phyloP scores from a whole-genome alignment of 2,113 vertebrate species.

The Macaca mulatta region DNA sequence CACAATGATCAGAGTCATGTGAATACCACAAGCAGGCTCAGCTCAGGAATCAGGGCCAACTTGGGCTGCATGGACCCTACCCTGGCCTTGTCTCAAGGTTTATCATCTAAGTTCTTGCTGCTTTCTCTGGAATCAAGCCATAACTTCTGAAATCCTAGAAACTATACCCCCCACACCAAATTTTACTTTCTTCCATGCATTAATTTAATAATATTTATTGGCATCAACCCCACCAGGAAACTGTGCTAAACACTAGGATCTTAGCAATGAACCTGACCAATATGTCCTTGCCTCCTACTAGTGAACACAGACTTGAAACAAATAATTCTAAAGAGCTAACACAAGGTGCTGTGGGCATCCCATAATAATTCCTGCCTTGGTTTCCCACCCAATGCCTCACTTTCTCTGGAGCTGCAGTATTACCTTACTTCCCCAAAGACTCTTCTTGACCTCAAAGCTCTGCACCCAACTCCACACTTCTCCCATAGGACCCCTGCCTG shows the following conservation, averaged over 20 bases:
- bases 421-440: not conserved
- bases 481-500: not conserved
- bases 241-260: not conserved
- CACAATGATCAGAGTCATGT: not conserved
- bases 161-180: not conserved
- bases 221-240: not conserved
- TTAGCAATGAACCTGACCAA: not conserved
- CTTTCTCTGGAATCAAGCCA: not conserved
- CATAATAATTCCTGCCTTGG: not conserved
- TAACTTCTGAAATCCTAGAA: not conserved
- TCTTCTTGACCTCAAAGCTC: not conserved
- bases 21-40: not conserved
- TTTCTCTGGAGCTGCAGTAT: not conserved
- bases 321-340: not conserved
- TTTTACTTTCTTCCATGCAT: not conserved
- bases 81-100: not conserved
- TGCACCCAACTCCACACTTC: not conserved
- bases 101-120: not conserved
- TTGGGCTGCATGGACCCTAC: rapidly evolving
- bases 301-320: not conserved
- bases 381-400: not conserved
- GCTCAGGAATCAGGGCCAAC: not conserved
- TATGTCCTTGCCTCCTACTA: not conserved
- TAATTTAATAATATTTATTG: not conserved
- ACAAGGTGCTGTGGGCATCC: not conserved